Evolutionary conservation across 2,888 invertebrate genomes (phyloP).

Genomic region (Rhaphigaster nebulosa): DNA sequence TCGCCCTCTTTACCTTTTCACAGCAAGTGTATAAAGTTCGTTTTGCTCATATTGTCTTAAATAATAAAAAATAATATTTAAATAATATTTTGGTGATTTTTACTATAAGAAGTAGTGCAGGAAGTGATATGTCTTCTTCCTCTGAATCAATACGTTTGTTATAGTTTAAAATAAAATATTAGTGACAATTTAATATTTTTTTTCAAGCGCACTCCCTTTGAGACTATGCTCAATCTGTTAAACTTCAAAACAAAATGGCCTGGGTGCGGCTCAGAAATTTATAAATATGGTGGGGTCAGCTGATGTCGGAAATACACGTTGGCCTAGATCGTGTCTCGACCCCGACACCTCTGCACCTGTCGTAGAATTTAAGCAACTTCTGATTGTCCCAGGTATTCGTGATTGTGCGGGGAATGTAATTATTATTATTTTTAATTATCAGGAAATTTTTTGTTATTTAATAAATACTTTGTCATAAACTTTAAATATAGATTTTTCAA

Average conservation of each 20-base stretch:
- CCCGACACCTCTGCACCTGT: constrained; percentile 1
- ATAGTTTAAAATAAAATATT: too few relatives aligned
- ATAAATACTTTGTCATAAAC: background rate
- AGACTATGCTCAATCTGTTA: background rate
- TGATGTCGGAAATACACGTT: constrained; percentile 24
- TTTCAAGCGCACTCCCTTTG: background rate
- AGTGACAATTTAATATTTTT: background rate
- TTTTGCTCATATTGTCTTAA: too few relatives aligned
- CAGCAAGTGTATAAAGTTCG: too few relatives aligned
- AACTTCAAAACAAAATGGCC: background rate
- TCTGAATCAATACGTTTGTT: too few relatives aligned
- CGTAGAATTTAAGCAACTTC: background rate
- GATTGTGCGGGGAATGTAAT: too few relatives aligned
- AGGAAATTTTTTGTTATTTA: background rate
- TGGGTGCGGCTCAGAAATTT: constrained; percentile 18
- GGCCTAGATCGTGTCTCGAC: constrained; percentile 34
- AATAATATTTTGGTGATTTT: too few relatives aligned
- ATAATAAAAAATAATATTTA: too few relatives aligned
- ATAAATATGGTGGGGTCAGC: constrained; percentile 21
- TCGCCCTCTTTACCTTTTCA: too few relatives aligned
- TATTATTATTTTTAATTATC: too few relatives aligned
- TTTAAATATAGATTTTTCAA: too few relatives aligned
- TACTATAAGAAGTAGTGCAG: too few relatives aligned
- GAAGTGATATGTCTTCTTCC: too few relatives aligned
- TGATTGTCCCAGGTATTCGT: background rate